Conservation (phyloP, 2,888 invertebrate species). For the Danaus chrysippus region DNA sequence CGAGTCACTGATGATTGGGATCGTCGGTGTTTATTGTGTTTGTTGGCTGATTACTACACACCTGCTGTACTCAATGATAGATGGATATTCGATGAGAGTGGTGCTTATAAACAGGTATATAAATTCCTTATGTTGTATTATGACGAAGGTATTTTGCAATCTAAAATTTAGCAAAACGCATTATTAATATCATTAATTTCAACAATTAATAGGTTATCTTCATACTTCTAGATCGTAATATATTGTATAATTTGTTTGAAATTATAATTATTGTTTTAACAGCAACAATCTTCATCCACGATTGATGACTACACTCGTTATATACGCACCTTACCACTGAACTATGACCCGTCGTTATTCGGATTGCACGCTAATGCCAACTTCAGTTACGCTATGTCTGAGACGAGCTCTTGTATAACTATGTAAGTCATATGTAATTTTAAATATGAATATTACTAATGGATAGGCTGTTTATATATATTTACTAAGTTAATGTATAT, state of each 20-base stretch:
- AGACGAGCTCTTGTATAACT: constrained; percentile 81
- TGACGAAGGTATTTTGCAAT: too few species aligned
- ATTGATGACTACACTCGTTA: constrained; percentile 82
- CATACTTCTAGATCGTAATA: neutral
- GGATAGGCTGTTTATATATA: neutral
- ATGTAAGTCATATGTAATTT: constrained; percentile 44
- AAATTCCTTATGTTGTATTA: too few species aligned
- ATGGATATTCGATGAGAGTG: constrained; percentile 82
- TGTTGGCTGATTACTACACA: constrained; percentile 87
- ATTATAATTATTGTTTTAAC: neutral
- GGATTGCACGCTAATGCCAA: constrained; percentile 89
- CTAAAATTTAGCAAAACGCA: too few species aligned
- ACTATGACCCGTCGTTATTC: constrained; percentile 87
- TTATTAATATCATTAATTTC: neutral
- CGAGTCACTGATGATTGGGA: constrained; percentile 96
- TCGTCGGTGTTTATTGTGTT: constrained; percentile 85
- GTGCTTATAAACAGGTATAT: constrained; percentile 83
- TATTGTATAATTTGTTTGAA: neutral
- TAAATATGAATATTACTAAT: neutral
- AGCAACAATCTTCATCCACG: constrained; percentile 69
- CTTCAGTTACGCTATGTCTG: constrained; percentile 88
- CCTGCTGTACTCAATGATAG: constrained; percentile 78
- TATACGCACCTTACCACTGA: constrained; percentile 84
- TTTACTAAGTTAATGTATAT: constrained; percentile 1
- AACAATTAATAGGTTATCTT: neutral